Conservation (phyloP, 2,113 vertebrate species). For the Rhinogobius similis region DNA sequence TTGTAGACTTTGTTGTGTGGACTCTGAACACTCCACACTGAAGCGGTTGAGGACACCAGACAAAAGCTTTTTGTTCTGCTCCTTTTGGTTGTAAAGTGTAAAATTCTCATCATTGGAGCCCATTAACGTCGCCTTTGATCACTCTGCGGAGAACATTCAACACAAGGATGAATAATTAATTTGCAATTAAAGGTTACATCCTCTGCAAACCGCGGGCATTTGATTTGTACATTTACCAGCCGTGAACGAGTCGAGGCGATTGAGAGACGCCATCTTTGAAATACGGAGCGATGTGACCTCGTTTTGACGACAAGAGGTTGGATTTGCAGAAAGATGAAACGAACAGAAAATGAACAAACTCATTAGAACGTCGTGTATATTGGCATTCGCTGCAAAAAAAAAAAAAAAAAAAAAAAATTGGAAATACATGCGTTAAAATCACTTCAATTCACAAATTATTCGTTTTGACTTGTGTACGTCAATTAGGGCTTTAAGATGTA, state of each 20-base stretch:
- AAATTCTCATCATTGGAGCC: conserved; percentile 63
- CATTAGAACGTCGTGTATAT: too few species aligned
- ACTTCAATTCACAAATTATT: too few species aligned
- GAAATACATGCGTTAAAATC: too few species aligned
- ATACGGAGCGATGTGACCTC: conserved; percentile 53
- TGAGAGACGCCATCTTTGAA: conserved; percentile 60
- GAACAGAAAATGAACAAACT: conserved; percentile 1
- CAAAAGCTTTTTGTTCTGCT: conserved; percentile 52
- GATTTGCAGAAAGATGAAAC: neutral
- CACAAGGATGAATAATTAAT: conserved; percentile 71
- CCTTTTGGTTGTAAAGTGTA: conserved; percentile 50
- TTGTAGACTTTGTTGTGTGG: too few species aligned
- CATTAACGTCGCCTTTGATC: conserved; percentile 73
- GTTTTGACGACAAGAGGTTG: conserved; percentile 36
- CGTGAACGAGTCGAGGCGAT: conserved; percentile 36
- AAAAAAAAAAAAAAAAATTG: too few species aligned
- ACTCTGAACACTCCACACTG: conserved; percentile 16
- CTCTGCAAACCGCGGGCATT: conserved; percentile 60
- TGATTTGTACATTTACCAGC: conserved; percentile 31
- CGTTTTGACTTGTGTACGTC: too few species aligned
- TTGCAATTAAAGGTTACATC: conserved; percentile 72
- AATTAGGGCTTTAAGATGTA: neutral
- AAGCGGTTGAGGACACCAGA: conserved; percentile 43
- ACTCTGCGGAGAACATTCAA: conserved; percentile 54
- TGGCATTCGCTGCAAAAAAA: too few species aligned